Percentiles rank a stretch among this genome's conserved stretches.
These are phyloP conservation scores for Ptychobarbus kaznakovi DNA, from an alignment of 2,797 vertebrate species.

Conservation along the genomic window DNA sequence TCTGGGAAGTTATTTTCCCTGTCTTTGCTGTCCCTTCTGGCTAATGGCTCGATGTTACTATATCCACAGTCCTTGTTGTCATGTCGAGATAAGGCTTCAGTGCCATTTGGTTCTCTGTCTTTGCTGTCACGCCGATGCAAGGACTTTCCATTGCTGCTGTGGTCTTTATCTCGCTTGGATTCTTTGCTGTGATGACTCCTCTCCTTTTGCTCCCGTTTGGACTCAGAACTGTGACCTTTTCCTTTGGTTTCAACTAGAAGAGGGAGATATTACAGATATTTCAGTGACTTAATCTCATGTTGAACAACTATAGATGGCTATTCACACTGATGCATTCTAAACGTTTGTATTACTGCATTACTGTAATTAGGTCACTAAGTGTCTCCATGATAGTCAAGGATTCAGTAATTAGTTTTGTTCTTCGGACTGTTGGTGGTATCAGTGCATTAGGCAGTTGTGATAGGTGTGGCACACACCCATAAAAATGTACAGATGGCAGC, in stretches of 20 bases:
- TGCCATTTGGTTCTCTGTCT: constrained; percentile 68
- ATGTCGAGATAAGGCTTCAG: constrained; percentile 47
- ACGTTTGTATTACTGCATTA: constrained; percentile 55
- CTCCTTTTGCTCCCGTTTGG: constrained; percentile 80
- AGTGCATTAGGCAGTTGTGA: constrained; percentile 6
- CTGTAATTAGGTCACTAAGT: constrained; percentile 65
- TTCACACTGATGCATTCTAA: not conserved
- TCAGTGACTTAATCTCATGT: not conserved
- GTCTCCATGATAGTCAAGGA: constrained; percentile 57
- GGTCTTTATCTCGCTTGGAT: constrained; percentile 79
- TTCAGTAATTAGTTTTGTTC: constrained; percentile 2
- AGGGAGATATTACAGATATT: constrained; percentile 32
- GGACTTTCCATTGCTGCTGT: constrained; percentile 63
- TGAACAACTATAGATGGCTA: not conserved
- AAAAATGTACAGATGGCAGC: not conserved
- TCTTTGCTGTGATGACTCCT: constrained; percentile 72
- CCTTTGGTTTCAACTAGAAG: constrained; percentile 86
- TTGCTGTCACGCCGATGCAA: constrained; percentile 65
- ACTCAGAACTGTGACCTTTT: constrained; percentile 78
- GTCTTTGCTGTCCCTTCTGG: constrained; percentile 58
- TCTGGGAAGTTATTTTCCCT: constrained; percentile 30
- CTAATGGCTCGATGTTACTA: constrained; percentile 37
- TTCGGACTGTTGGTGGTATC: not conserved
- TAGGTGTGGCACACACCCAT: not conserved
- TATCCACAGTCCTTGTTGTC: constrained; percentile 58